phyloP scores from a whole-genome alignment of 2,113 vertebrate species.

The Phyllopteryx taeniolatus region DNA sequence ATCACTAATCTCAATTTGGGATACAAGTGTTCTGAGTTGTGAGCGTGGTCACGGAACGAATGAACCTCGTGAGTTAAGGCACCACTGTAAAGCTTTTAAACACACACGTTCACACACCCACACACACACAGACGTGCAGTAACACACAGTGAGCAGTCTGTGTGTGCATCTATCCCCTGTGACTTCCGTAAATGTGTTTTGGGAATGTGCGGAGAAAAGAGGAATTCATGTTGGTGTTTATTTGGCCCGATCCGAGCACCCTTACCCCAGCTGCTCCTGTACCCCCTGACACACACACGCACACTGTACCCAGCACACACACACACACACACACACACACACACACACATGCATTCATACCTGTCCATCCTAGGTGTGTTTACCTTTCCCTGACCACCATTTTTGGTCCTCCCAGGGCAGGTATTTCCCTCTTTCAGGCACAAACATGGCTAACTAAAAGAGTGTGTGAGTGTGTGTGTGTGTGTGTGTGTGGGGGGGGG shows the following conservation, averaged over 20 bases:
- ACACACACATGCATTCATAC: slow-evolving; percentile 45
- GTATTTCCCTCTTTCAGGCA: slow-evolving; percentile 69
- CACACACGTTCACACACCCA: slow-evolving; percentile 20
- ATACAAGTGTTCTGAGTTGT: not conserved
- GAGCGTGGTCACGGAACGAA: not conserved
- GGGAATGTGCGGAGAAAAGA: slow-evolving; percentile 73
- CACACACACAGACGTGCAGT: slow-evolving; percentile 19
- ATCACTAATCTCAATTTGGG: not conserved
- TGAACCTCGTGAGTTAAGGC: not conserved
- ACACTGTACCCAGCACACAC: slow-evolving; percentile 36
- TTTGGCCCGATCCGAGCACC: slow-evolving; percentile 70
- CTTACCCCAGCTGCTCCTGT: slow-evolving; percentile 65
- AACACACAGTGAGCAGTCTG: slow-evolving; percentile 66
- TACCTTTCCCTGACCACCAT: slow-evolving; percentile 71
- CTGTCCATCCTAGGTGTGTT: slow-evolving; percentile 72
- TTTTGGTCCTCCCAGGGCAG: slow-evolving; percentile 69
- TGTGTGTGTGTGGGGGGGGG: slow-evolving; percentile 13
- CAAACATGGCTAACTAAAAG: slow-evolving; percentile 37
- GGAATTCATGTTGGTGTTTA: slow-evolving; percentile 79
- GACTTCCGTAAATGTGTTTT: slow-evolving; percentile 74
- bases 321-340: slow-evolving; percentile 38
- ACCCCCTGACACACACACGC: slow-evolving; percentile 55
- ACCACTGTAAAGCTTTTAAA: not conserved
- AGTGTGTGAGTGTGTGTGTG: not conserved
- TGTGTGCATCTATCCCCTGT: slow-evolving; percentile 49